Conservation (phyloP, 2,797 vertebrate species). For the Sebastolobus alascanus region DNA sequence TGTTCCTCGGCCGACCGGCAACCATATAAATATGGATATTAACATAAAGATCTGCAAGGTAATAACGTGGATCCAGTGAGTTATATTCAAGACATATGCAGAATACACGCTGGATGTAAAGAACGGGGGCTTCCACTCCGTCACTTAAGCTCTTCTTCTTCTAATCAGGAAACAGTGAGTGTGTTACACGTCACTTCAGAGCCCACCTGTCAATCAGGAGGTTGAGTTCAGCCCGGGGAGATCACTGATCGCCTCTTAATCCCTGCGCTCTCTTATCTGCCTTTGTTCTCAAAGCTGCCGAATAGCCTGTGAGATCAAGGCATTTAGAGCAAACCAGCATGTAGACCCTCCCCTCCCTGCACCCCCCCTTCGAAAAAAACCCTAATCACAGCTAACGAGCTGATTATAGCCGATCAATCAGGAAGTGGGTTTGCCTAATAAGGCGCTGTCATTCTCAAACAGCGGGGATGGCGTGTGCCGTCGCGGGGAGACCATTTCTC, state of each 20-base stretch:
- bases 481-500: slow-evolving; percentile 31
- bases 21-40: slow-evolving; percentile 31
- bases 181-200: slow-evolving; percentile 15
- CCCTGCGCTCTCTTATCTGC: slow-evolving; percentile 62
- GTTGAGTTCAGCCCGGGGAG: slow-evolving; percentile 36
- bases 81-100: background rate
- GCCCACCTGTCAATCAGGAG: slow-evolving; percentile 45
- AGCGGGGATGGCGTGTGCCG: slow-evolving; percentile 35
- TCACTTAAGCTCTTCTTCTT: background rate
- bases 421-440: slow-evolving; percentile 52
- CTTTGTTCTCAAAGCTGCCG: slow-evolving; percentile 57
- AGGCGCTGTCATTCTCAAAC: slow-evolving; percentile 53
- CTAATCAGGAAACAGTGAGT: slow-evolving; percentile 23
- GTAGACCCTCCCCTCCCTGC: slow-evolving; percentile 13
- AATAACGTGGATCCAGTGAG: background rate
- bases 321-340: slow-evolving; percentile 42
- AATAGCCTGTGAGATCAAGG: slow-evolving; percentile 60
- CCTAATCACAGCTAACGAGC: slow-evolving; percentile 64
- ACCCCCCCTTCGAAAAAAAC: slow-evolving; percentile 19
- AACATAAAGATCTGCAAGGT: background rate
- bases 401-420: slow-evolving; percentile 79
- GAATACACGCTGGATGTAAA: background rate
- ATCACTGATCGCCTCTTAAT: slow-evolving; percentile 57
- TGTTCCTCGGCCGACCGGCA: background rate
- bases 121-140: background rate